Evolutionary conservation across 2,797 vertebrate genomes (phyloP).

Genomic region (Chaetodon trifasciatus): DNA sequence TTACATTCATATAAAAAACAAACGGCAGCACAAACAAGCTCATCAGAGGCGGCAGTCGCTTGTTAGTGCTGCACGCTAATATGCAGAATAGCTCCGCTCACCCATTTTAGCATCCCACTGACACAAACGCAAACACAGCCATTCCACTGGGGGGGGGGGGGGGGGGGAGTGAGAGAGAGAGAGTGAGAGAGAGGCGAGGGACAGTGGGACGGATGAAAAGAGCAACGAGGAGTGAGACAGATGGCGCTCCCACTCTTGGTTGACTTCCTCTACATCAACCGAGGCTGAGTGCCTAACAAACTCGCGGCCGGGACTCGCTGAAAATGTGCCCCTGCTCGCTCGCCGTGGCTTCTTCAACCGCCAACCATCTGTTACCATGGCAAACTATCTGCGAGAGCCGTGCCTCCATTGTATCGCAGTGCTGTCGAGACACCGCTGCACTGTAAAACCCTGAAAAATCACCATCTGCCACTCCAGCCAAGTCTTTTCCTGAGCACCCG

Average conservation of each 20-base stretch:
- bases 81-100: slow-evolving; percentile 73
- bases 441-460: slow-evolving; percentile 61
- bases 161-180: not conserved
- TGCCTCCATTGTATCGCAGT: slow-evolving; percentile 54
- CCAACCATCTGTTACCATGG: slow-evolving; percentile 75
- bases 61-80: slow-evolving; percentile 74
- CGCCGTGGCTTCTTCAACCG: slow-evolving; percentile 47
- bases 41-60: slow-evolving; percentile 77
- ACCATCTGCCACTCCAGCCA: slow-evolving; percentile 64
- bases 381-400: slow-evolving; percentile 59
- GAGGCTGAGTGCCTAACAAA: slow-evolving; percentile 59
- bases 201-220: slow-evolving; percentile 60
- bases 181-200: not conserved
- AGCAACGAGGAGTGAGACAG: slow-evolving; percentile 72
- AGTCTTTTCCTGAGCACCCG: slow-evolving; percentile 8
- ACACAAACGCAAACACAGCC: slow-evolving; percentile 72
- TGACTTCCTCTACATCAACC: slow-evolving; percentile 67
- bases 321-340: slow-evolving; percentile 51
- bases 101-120: slow-evolving; percentile 70
- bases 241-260: slow-evolving; percentile 74
- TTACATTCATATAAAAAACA: slow-evolving; percentile 73
- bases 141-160: slow-evolving; percentile 31
- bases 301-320: slow-evolving; percentile 49
- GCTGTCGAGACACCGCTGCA: slow-evolving; percentile 66
- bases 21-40: slow-evolving; percentile 76